Evolutionary conservation across 1,140 invertebrate genomes (phyloP).

Genomic region (Camponotus floridanus): DNA sequence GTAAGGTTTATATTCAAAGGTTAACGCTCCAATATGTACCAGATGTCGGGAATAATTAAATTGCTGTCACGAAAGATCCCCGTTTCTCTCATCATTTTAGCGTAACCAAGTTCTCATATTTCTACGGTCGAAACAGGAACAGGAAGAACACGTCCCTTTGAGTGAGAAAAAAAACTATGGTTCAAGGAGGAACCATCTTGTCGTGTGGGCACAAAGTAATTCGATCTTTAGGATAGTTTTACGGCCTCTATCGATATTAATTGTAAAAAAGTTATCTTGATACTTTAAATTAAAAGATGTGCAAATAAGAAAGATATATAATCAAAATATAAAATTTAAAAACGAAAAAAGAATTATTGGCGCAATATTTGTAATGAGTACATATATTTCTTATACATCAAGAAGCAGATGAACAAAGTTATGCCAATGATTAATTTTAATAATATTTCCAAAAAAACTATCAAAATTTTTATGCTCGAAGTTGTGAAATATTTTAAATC

Average conservation of each 20-base stretch:
- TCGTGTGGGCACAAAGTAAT: slow-evolving; percentile 48
- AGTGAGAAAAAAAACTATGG: slow-evolving; percentile 31
- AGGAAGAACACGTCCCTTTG: slow-evolving; percentile 61
- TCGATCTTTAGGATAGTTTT: slow-evolving; percentile 31
- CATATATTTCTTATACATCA: neutral
- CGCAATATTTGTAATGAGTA: neutral
- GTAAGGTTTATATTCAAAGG: neutral
- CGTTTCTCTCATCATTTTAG: slow-evolving; percentile 31
- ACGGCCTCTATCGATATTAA: slow-evolving; percentile 43
- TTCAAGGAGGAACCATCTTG: neutral
- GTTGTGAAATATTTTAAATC: neutral
- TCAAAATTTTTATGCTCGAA: neutral
- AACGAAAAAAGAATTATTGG: neutral
- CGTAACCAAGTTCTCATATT: slow-evolving; percentile 59
- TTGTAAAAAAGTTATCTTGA: slow-evolving; percentile 11
- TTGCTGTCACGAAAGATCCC: slow-evolving; percentile 43
- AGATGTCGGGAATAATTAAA: slow-evolving; percentile 63
- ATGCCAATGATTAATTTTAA: neutral
- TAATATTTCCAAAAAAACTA: neutral
- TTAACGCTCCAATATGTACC: slow-evolving; percentile 2
- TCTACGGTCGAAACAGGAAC: slow-evolving; percentile 58
- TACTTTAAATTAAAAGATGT: neutral
- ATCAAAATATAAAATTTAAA: neutral
- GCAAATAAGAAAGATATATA: neutral
- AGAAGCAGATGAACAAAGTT: neutral